A percentile compares a stretch with the other conserved stretches of the same genome.
These are phyloP conservation scores for Macrostomum lignano DNA, from an alignment of 1,140 invertebrate species.

Conservation along the genomic window DNA sequence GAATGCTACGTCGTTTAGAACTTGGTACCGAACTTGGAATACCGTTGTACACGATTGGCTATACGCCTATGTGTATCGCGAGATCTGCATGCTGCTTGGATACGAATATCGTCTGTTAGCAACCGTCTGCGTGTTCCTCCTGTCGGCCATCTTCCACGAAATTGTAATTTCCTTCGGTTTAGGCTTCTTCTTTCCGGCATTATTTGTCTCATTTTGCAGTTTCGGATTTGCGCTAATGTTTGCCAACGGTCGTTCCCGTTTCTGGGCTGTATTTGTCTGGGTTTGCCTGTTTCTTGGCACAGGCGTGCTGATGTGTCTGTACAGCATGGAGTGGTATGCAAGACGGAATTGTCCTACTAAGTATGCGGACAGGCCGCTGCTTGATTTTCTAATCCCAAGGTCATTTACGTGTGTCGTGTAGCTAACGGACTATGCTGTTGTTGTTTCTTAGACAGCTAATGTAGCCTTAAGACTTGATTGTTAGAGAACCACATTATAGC, in stretches of 20 bases:
- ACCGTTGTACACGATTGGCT: constrained; percentile 74
- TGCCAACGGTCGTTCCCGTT: constrained; percentile 16
- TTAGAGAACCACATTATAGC: too few relatives aligned
- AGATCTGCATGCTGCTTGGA: constrained; percentile 34
- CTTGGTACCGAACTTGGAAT: constrained; percentile 72
- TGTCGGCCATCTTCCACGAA: constrained; percentile 49
- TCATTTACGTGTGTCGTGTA: constrained; percentile 2
- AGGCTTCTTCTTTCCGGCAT: constrained; percentile 53
- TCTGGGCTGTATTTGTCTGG: constrained; percentile 52
- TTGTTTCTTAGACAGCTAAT: too few relatives aligned
- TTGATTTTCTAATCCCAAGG: constrained; percentile 4
- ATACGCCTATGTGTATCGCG: constrained; percentile 61
- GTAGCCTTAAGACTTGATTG: too few relatives aligned
- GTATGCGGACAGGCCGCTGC: constrained; percentile 1
- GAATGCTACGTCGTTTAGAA: constrained; percentile 48
- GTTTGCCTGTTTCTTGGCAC: constrained; percentile 43
- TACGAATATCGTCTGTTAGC: constrained; percentile 13
- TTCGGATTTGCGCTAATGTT: constrained; percentile 7
- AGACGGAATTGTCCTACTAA: constrained; percentile 39
- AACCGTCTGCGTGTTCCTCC: constrained; percentile 32
- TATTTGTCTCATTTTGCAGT: constrained; percentile 34
- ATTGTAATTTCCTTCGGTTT: constrained; percentile 47
- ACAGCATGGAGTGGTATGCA: constrained; percentile 55
- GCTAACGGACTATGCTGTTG: too few relatives aligned
- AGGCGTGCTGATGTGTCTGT: constrained; percentile 43